phyloP scores from a whole-genome alignment of 2,797 vertebrate genomes.

The Morus bassanus region DNA sequence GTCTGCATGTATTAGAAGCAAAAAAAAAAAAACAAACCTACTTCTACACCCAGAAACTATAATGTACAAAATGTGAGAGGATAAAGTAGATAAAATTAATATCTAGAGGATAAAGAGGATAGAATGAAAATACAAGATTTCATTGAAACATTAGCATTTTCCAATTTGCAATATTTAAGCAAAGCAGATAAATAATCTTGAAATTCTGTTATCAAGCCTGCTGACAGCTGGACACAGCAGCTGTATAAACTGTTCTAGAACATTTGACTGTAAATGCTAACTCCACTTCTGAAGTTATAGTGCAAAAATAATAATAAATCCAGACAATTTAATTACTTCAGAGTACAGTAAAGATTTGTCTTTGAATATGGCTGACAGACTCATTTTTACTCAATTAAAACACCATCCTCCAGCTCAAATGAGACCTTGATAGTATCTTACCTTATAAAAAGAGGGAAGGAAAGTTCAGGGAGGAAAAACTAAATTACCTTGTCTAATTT shows the following conservation, averaged over 20 bases:
- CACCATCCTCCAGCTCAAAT: background rate
- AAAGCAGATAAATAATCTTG: background rate
- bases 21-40: background rate
- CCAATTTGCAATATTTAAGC: background rate
- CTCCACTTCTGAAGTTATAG: background rate
- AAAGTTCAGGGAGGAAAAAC: background rate
- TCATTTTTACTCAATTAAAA: conserved; percentile 39
- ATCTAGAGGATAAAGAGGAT: background rate
- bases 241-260: background rate
- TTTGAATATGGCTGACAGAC: background rate
- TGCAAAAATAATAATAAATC: background rate
- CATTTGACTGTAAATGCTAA: background rate
- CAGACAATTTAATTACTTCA: background rate
- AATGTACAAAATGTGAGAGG: background rate
- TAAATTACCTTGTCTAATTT: background rate
- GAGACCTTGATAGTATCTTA: background rate
- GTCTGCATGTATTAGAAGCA: background rate
- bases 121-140: background rate
- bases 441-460: background rate
- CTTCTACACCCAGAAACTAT: background rate
- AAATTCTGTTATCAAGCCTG: background rate
- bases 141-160: background rate
- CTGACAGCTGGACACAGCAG: background rate
- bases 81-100: background rate
- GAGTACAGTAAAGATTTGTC: background rate